Evolutionary conservation across 2,797 vertebrate genomes (phyloP), one percentile per base, ranked within the genome.

Genomic region (Sciurus vulgaris): DNA sequence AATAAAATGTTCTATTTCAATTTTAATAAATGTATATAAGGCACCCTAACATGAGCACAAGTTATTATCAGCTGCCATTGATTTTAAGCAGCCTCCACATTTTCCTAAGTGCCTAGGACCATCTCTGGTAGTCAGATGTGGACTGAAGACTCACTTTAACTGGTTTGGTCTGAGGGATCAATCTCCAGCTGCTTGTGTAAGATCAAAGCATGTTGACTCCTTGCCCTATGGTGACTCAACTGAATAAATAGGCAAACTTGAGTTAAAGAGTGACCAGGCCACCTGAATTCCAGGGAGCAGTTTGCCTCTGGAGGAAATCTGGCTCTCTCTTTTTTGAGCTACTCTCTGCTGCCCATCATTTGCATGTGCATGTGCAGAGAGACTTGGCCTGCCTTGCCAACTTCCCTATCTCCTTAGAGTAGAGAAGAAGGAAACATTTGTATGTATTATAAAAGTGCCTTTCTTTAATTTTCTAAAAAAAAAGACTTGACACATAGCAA

Each of bases 101-200:
- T 96, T 91, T 90, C 94, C 94, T 56, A 97, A 98, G 97, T 97
- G 97, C 97, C 97, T 98, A 77, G 90, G 56, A 91, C 94, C 89
- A 93, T 47, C 89, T 54, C 84, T 85, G 65, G 33, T 63, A 76
- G 78, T 49, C 28, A 72, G 54, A 86, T 84, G 70, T 54, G 18
- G 56, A 63, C 61, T 44, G 24, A 76, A 92, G 59, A 70, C 70
- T 92, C 51, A 56, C 51, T 93, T 82, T 86, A 82, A 5, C 38
- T 67, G 54, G 41, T 74, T 82, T 85, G 22, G 14, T 86, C 76
- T 67, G 24, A 88, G 38, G 65, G 20, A 47, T 87, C 85, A 81
- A 33, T 83, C 35, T 44, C 54, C 77, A 63, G 33, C 73, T 78
- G 63, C 26, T 7, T 74, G 14, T 22, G n/a, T 4, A 28, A 89